Evolutionary conservation across 2,888 invertebrate genomes (phyloP).

Genomic region (Drosophila anceps): DNA sequence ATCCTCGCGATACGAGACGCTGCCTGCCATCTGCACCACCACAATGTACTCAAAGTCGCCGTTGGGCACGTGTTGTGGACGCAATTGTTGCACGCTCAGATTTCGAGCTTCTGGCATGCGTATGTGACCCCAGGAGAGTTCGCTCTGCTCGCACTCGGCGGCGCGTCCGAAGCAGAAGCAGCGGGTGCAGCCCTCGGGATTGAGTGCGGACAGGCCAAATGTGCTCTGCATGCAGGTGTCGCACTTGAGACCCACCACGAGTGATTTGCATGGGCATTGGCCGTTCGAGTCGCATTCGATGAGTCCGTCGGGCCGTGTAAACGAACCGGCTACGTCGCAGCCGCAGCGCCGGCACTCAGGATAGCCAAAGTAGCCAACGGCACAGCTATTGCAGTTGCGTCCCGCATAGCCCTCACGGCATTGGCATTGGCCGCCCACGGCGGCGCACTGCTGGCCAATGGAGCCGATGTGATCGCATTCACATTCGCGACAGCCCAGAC

Average conservation of each 20-base stretch:
- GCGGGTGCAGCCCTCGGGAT: constrained; percentile 95
- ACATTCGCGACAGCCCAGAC: constrained; percentile 93
- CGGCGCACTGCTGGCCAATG: constrained; percentile 88
- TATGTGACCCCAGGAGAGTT: constrained; percentile 93
- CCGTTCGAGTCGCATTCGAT: constrained; percentile 92
- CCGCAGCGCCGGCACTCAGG: constrained; percentile 94
- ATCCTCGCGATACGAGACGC: constrained; percentile 83
- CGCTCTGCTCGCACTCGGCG: constrained; percentile 92
- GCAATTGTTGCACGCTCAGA: constrained; percentile 84
- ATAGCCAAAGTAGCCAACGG: constrained; percentile 94
- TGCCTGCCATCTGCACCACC: constrained; percentile 84
- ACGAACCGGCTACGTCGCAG: constrained; percentile 92
- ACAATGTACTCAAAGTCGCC: constrained; percentile 85
- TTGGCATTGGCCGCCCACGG: constrained; percentile 88
- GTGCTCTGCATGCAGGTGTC: constrained; percentile 93
- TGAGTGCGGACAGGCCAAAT: constrained; percentile 92
- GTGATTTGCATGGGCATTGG: constrained; percentile 95
- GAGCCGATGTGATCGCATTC: constrained; percentile 89
- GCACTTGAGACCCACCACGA: constrained; percentile 94
- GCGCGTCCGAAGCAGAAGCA: constrained; percentile 98
- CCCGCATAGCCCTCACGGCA: constrained; percentile 92
- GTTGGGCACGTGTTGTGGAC: constrained; percentile 75
- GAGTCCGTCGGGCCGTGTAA: constrained; percentile 86
- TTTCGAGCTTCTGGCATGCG: constrained; percentile 87
- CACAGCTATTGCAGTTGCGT: constrained; percentile 92